Percentiles rank a stretch among this genome's conserved stretches.
phyloP scores from a whole-genome alignment of 2,888 invertebrate species.

The Sipha maydis region DNA sequence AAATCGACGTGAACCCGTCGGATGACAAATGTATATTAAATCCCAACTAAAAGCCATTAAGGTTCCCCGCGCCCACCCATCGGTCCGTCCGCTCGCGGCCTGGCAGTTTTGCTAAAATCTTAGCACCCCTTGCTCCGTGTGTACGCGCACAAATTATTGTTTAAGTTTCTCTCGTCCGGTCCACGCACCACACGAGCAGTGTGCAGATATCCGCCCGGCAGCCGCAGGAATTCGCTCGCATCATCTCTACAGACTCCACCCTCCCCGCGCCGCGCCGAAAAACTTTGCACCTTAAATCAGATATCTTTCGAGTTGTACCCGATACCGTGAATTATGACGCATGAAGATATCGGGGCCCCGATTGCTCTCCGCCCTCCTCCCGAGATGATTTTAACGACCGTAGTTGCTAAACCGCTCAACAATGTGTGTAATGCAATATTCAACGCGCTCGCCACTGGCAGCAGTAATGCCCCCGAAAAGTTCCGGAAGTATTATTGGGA shows the following conservation, averaged over 20 bases:
- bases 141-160: slow-evolving; percentile 55
- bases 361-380: not conserved
- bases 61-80: not conserved
- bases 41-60: slow-evolving; percentile 62
- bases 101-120: slow-evolving; percentile 56
- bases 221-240: slow-evolving; percentile 56
- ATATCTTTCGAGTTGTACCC: slow-evolving; percentile 61
- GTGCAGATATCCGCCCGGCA: slow-evolving; percentile 48
- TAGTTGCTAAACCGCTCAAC: slow-evolving; percentile 28
- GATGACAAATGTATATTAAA: slow-evolving; percentile 62
- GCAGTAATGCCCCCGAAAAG: slow-evolving; percentile 31
- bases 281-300: slow-evolving; percentile 61
- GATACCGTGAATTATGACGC: slow-evolving; percentile 60
- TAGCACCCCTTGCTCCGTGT: slow-evolving; percentile 38
- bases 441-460: slow-evolving; percentile 8
- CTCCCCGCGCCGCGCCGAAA: not conserved
- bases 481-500: slow-evolving; percentile 26
- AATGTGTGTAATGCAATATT: slow-evolving; percentile 44
- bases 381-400: slow-evolving; percentile 58
- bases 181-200: slow-evolving; percentile 29
- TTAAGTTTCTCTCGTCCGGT: slow-evolving; percentile 62
- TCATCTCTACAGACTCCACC: slow-evolving; percentile 7
- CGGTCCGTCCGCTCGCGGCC: not conserved
- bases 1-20: slow-evolving; percentile 62
- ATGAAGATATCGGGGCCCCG: slow-evolving; percentile 40